Base-by-base conservation (phyloP, 2,888 invertebrate species). In the Iselma pallidipennis region DNA sequence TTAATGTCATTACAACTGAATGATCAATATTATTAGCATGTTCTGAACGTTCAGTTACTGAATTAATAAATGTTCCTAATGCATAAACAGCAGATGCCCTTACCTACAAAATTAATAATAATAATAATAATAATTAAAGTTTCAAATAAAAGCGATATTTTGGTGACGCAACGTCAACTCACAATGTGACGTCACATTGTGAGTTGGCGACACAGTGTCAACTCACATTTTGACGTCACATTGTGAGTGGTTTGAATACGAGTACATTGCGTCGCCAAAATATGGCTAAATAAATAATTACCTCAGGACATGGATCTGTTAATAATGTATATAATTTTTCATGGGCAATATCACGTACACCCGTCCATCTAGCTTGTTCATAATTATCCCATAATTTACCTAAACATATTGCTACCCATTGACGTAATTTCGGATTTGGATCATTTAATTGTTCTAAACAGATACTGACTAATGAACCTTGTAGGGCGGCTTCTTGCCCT, bases 21-120 rank as follows among this genome's bases (percentile, higher is more conserved):
- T 96, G 95, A 84, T 97, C 96, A 62, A 97, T 93, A 77, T 91
- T 93, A 81, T 94, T 95, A 48, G 96, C 95, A 82, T 98, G 97
- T 77, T 96, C 95, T 53, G 92, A 91, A 71, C 96, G 88, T 77
- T 92, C 90, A 25, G 87, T 87, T 45, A 91, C 91, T 31, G 92
- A 92, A 79, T 91, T 93, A 73, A 97, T 89, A 82, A 96, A 96
- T 21, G 96, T 93, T 66, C 98, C 98, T 65, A 99, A 84, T 12
- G 98, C 98, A 83, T 91, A 97, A 4, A 97, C 96, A 49, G 94
- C 92, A 1, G 97, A 94, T 10, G 97, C 96, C 61, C 98, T 86
- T 50, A 94, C 91, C 91, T 91, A 69, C 23, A 58, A 61, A 42
- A 56, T 48, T 9, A 49, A 55, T 50, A 56, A 49, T n/a, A 25